Base-by-base conservation (phyloP, 1,140 invertebrate genomes). In the Cheumatopsyche charites region DNA sequence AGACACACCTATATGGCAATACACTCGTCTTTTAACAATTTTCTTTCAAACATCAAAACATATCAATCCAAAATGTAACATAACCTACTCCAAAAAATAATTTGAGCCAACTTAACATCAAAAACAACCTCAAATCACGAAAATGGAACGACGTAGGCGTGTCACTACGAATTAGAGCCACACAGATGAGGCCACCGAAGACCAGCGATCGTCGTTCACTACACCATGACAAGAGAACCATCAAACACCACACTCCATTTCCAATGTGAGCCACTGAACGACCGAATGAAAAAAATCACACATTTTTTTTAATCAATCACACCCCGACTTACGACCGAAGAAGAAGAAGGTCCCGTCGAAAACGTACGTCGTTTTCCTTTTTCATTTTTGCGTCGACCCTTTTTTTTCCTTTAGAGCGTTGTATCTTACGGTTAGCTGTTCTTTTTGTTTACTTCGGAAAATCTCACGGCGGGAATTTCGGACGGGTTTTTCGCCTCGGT, bases 301-400 rank as follows among this genome's bases (percentile, higher is more conserved):
- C 19, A n/a, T n/a, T 19, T 19, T 25, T 58, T 58, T 58, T 58
- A 58, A 58, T 58, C 55, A 58, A 58, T 58, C 55, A 58, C 23
- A 19, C n/a, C 15, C 15, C 3, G 15, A 52, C 19, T 19, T 52
- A 11, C 9, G 9, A 52, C 49, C 9, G 2, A 17, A 17, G 23
- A n/a, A n/a, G n/a, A n/a, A n/a, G n/a, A n/a, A n/a, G n/a, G n/a
- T n/a, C n/a, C n/a, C n/a, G n/a, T n/a, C n/a, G n/a, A n/a, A n/a
- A n/a, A n/a, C n/a, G n/a, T n/a, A n/a, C n/a, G 29, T 36, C 15
- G 47, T 52, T 36, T 36, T 36, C 9, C 29, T 36, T 36, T 36
- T 36, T 36, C 29, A 36, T 36, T 36, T 36, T 36, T 9, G 29
- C 3, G n/a, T n/a, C n/a, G n/a, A n/a, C 15, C 45, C 6, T 49